phyloP scores from a whole-genome alignment of 2,113 vertebrate genomes.

The Gallinago paraguaiae region DNA sequence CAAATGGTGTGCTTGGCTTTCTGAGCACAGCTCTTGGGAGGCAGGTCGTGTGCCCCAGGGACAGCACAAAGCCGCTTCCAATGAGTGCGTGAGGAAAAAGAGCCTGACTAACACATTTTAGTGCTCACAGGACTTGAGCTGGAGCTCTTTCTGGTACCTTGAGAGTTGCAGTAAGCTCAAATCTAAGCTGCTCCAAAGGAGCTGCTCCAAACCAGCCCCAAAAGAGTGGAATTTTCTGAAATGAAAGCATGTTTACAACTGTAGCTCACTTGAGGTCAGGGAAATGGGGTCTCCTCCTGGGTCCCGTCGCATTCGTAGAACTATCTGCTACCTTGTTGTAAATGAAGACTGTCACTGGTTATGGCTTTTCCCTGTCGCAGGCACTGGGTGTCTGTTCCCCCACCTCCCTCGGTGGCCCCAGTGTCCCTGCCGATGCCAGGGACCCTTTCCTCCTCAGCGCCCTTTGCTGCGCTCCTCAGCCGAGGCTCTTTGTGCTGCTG shows the following conservation, averaged over 20 bases:
- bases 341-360: background rate
- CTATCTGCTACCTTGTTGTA: background rate
- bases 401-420: fast-evolving
- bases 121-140: background rate
- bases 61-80: background rate
- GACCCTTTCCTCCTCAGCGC: background rate
- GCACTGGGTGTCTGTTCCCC: background rate
- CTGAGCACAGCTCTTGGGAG: background rate
- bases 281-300: background rate
- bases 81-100: background rate
- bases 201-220: background rate
- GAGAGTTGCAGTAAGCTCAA: background rate
- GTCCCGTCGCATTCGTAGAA: background rate
- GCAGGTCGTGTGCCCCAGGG: background rate
- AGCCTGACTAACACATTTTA: background rate
- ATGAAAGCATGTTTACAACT: background rate
- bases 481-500: background rate
- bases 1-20: background rate
- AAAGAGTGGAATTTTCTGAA: background rate
- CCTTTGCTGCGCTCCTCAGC: background rate
- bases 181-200: background rate
- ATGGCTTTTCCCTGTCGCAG: background rate
- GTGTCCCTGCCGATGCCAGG: fast-evolving
- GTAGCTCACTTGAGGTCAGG: background rate
- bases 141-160: background rate